phyloP scores from a whole-genome alignment of 2,113 vertebrate species.

The Ictalurus furcatus region DNA sequence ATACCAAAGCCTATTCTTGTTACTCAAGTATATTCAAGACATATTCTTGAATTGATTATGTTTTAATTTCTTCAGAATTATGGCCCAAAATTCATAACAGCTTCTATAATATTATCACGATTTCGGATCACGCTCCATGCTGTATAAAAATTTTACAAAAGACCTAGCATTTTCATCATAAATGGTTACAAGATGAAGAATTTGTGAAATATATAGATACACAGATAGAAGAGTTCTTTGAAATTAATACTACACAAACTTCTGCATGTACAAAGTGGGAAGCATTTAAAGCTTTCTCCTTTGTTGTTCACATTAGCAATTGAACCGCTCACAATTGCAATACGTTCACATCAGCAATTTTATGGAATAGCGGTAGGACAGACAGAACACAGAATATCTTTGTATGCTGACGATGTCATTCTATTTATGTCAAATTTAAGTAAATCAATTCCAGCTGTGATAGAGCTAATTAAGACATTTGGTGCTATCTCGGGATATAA shows the following conservation, averaged over 20 bases:
- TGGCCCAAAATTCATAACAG: not conserved
- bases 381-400: not conserved
- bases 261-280: too few species aligned
- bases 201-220: not conserved
- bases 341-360: not conserved
- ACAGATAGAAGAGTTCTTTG: too few species aligned
- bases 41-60: not conserved
- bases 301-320: not conserved
- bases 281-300: not conserved
- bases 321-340: not conserved
- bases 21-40: not conserved
- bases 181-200: not conserved
- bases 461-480: not conserved
- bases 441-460: not conserved
- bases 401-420: constrained; percentile 3
- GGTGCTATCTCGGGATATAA: not conserved
- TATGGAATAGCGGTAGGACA: not conserved
- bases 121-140: not conserved
- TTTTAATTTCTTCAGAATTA: not conserved
- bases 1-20: not conserved
- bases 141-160: not conserved
- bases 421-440: not conserved
- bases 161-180: too few species aligned
- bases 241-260: not conserved
- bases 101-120: not conserved